A percentile compares a stretch with the other conserved stretches of the same genome.
phyloP scores from a whole-genome alignment of 2,113 vertebrate genomes.

The Oreochromis niloticus region DNA sequence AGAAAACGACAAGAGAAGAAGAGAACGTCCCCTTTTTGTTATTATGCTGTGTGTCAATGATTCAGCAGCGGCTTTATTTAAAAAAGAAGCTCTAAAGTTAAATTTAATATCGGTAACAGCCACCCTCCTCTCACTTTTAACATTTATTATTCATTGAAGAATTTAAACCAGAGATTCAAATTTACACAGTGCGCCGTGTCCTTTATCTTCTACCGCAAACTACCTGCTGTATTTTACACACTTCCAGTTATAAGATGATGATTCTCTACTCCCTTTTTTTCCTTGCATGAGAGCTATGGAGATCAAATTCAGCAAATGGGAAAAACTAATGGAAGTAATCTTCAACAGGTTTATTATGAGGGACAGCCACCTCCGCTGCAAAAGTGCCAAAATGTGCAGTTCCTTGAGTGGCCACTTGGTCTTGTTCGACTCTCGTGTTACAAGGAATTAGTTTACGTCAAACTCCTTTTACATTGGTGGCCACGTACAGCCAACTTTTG shows the following conservation, averaged over 20 bases:
- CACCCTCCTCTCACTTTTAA: not conserved
- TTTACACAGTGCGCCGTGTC: not conserved
- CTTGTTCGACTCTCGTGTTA: fast-evolving
- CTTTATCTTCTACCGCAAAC: not conserved
- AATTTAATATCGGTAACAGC: not conserved
- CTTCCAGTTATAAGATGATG: not conserved
- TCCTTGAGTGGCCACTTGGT: not conserved
- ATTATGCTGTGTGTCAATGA: not conserved
- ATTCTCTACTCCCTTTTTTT: not conserved
- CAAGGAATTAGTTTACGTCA: fast-evolving
- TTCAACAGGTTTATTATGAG: not conserved
- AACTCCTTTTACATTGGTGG: not conserved
- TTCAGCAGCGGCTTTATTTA: not conserved
- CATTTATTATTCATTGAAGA: not conserved
- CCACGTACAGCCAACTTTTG: fast-evolving
- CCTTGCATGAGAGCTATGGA: not conserved
- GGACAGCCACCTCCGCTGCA: not conserved
- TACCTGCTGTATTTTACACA: not conserved
- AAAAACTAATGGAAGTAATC: not conserved
- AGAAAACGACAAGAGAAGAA: not conserved
- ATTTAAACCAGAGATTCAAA: not conserved
- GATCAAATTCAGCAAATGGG: not conserved
- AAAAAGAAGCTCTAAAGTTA: not conserved
- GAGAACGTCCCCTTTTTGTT: not conserved
- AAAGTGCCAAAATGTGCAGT: not conserved